Base-by-base conservation (phyloP, 2,888 invertebrate genomes). In the Drosophila putrida region DNA sequence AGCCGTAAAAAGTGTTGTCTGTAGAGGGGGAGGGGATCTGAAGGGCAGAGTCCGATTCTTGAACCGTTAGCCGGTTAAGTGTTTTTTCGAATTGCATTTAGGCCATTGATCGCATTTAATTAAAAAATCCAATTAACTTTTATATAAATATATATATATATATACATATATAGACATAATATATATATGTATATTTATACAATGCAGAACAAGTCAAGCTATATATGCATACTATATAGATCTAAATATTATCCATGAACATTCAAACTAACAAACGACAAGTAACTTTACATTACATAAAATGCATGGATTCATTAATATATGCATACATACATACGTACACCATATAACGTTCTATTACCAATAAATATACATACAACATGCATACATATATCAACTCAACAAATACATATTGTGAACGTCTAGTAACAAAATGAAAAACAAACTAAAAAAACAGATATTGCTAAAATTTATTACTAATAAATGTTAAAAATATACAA, bases 401-500 rank as follows among this genome's bases (percentile, higher is more conserved):
- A 82, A 80, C 80, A 66, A 78, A 67, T 71, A 87, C 79, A 82
- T 88, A 85, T 82, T 88, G 88, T 81, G 82, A 86, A 75, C 43
- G 60, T 80, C 75, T 82, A 82, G 80, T 67, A 44, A 69, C 47
- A 81, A 62, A 72, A 50, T 62, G 31, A 46, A 53, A 67, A 62
- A 70, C 35, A 39, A 66, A 67, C 54, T 74, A 72, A 69, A 47
- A 41, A 50, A 28, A 28, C 60, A 63, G 57, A 76, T 82, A 82
- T 72, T 68, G 63, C 72, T 82, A 60, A 71, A 69, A 82, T 84
- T 77, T 71, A 82, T 82, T 63, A 83, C 75, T 66, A 85, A 83
- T 83, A 88, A 83, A 83, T 88, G 82, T 83, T 83, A 75, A 75
- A 68, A 72, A 85, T 82, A 85, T 78, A 82, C 69, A 82, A 88